Percentiles rank a stretch among this genome's conserved stretches.
These are phyloP conservation scores for Acleris literana DNA, from an alignment of 2,888 invertebrate genomes.

Conservation along the genomic window DNA sequence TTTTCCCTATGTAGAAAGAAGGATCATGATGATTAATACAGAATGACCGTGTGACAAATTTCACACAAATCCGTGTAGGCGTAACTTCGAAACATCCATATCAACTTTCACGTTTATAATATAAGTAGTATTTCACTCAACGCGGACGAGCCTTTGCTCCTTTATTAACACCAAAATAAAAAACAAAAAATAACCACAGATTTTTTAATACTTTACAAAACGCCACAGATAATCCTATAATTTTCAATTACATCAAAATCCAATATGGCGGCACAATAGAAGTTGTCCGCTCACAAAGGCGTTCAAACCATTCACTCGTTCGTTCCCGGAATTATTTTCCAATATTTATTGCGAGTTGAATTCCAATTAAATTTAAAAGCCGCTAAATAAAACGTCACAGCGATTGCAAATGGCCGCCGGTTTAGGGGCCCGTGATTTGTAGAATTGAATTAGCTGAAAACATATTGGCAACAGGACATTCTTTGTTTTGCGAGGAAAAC, in stretches of 20 bases:
- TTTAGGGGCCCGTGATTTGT: conserved; percentile 25
- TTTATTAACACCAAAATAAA: too few relatives aligned
- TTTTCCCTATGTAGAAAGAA: too few relatives aligned
- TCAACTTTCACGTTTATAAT: too few relatives aligned
- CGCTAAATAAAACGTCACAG: conserved; percentile 19
- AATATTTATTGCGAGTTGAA: conserved; percentile 24
- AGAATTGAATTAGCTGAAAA: conserved; percentile 1
- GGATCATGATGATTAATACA: too few relatives aligned
- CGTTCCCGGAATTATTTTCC: conserved; percentile 27
- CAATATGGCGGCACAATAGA: conserved; percentile 14
- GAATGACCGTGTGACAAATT: too few relatives aligned
- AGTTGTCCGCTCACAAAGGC: conserved; percentile 10
- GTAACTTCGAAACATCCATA: too few relatives aligned
- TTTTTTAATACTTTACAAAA: neutral
- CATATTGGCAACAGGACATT: neutral
- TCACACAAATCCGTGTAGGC: too few relatives aligned
- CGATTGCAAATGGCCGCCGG: conserved; percentile 18
- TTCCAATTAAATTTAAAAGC: conserved; percentile 29
- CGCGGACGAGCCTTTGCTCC: too few relatives aligned
- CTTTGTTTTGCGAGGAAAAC: neutral
- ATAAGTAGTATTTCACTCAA: too few relatives aligned
- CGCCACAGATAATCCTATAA: conserved; percentile 4
- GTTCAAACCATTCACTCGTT: conserved; percentile 13
- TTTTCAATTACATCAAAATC: conserved; percentile 5
- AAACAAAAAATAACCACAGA: too few relatives aligned